Conservation (phyloP, 2,888 invertebrate genomes). For the Meiosimyza decipiens region DNA sequence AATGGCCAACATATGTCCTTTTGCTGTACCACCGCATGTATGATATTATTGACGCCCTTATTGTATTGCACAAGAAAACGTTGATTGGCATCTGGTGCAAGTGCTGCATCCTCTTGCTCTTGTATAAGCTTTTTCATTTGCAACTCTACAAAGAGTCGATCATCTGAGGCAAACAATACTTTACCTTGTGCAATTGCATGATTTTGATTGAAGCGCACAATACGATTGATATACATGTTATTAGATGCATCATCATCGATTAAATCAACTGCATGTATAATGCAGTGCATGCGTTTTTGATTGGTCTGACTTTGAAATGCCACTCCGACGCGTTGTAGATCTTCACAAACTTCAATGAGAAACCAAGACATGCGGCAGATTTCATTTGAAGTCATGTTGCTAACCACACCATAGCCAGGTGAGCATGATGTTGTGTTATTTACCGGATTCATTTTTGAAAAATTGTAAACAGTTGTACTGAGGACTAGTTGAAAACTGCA, state of each 20-base stretch:
- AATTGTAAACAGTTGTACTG: neutral
- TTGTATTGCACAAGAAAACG: constrained; percentile 51
- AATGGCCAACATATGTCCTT: constrained; percentile 44
- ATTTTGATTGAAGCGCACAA: constrained; percentile 51
- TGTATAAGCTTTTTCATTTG: constrained; percentile 45
- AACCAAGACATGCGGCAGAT: constrained; percentile 56
- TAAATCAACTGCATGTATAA: constrained; percentile 57
- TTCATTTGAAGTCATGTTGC: neutral
- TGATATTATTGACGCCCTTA: constrained; percentile 39
- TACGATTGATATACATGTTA: constrained; percentile 51
- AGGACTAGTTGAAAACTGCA: no score
- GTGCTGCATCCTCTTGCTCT: constrained; percentile 29
- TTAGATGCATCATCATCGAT: constrained; percentile 49
- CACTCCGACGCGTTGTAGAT: neutral
- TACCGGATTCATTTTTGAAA: neutral
- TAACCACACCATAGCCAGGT: neutral
- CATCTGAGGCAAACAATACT: constrained; percentile 54
- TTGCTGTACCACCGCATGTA: constrained; percentile 49
- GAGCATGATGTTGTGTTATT: neutral
- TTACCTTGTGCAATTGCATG: constrained; percentile 49
- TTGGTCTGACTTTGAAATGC: constrained; percentile 7
- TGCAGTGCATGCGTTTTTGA: constrained; percentile 42
- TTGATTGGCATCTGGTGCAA: constrained; percentile 32
- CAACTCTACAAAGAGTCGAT: constrained; percentile 49
- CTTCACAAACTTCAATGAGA: constrained; percentile 54